Base-by-base conservation (phyloP, 2,888 invertebrate species). In the Netelia fuscicornis region DNA sequence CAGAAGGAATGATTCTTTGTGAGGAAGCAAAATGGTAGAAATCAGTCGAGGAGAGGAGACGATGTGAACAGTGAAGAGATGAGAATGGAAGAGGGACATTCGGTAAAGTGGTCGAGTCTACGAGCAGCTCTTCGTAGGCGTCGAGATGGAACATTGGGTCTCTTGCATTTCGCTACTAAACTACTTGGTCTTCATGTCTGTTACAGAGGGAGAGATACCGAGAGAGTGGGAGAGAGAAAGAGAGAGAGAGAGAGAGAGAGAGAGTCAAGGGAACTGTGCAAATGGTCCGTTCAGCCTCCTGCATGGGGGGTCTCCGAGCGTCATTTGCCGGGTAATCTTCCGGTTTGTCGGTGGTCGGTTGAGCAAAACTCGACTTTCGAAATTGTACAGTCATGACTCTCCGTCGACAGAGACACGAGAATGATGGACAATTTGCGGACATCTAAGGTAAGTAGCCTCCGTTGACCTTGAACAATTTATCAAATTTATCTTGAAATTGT, bases 321-420 rank as follows among this genome's bases (percentile, higher is more conserved):
- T 84, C 84, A 82, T 82, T 84, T 82, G 78, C 78, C 37, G 54
- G 78, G 79, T 71, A 84, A 79, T 84, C 81, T 86, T 84, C 84
- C 84, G 86, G 86, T 86, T 86, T 84, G 84, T 82, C 77, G 86
- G 82, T 83, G 84, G 84, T 80, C 84, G 78, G 78, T 68, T 42
- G 74, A 48, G 71, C 65, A 60, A 52, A 54, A 82, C 71, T 62
- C 80, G 75, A 81, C 81, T 81, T 81, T 81, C 77, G 75, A 78
- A 86, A 81, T 86, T 77, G 79, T 77, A 78, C 64, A 81, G 83
- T 86, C 83, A 86, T 86, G 81, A 81, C 77, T 84, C 80, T 81
- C 62, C 42, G 54, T 37, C n/a, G 44, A n/a, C 6, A 30, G 48
- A 48, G 48, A 48, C 13, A 48, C 48, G 10, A 10, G 48, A 48